Evolutionary conservation across 1,140 invertebrate genomes (phyloP), one percentile per base, ranked within the genome.

Genomic region (Teleogryllus occipitalis): DNA sequence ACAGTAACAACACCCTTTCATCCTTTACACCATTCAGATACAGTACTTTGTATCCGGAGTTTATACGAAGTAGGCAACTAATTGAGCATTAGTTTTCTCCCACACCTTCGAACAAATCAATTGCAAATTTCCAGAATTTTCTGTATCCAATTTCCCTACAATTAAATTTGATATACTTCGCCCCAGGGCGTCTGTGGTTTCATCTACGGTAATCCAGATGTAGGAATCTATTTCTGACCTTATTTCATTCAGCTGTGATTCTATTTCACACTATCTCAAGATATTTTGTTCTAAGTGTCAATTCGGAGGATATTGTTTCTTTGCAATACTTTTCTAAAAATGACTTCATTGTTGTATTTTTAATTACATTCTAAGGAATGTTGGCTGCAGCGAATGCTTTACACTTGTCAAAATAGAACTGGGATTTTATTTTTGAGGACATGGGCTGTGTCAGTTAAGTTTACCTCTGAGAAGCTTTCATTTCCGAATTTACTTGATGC

Each of bases 271-370:
- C n/a, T n/a, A n/a, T n/a, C n/a, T 72, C 54, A 18, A 72, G 54
- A 72, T 72, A 72, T 12, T 72, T 72, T 72, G 8, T 72, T 18
- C 54, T 72, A 8, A 72, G 54, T 8, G 54, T 72, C 10, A 18
- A 72, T 18, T 72, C 54, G 54, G 54, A 72, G 8, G 54, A 18
- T 72, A 12, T 72, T 72, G 54, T 72, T 72, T 72, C 8, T 74
- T 74, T 8, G 74, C 74, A 74, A 27, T 74, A 74, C 74, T 74
- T 74, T 74, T 74, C 74, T 18, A 74, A n/a, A 74, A 74, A 74
- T 21, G 74, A 74, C 74, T 74, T 74, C 74, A 27, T 74, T 74
- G 74, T 74, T 74, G 74, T 18, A 27, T 74, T 74, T 74, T 74
- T n/a, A 27, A 74, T n/a, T 74, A 74, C 74, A 27, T 27, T 74